phyloP scores from a whole-genome alignment of 2,888 invertebrate genomes.

The Heliconius ismenius region DNA sequence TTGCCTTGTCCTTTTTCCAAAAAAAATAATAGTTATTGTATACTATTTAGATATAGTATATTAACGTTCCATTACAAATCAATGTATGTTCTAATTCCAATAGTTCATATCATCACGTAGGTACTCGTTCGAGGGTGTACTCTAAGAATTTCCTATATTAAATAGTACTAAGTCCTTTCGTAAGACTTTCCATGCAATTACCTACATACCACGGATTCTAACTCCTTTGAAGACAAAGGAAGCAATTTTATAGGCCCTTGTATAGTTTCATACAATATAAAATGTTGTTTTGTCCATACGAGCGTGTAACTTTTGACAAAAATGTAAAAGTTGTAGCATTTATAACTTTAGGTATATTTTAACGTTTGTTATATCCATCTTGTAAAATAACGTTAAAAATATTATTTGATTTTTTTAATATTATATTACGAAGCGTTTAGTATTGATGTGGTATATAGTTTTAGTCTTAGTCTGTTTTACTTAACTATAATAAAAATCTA shows the following conservation, averaged over 20 bases:
- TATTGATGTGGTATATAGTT: no score
- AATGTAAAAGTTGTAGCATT: not conserved
- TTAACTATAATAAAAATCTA: no score
- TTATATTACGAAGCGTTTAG: no score
- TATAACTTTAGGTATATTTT: not conserved
- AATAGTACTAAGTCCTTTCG: constrained; percentile 14
- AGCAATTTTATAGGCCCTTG: constrained; percentile 6
- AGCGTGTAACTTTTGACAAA: not conserved
- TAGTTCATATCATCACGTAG: not conserved
- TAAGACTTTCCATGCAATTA: not conserved
- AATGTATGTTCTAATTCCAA: not conserved
- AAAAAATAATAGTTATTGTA: no score
- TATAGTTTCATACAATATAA: not conserved
- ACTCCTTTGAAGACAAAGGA: constrained; percentile 12
- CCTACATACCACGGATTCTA: constrained; percentile 1
- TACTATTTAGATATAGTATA: not conserved
- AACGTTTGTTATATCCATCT: no score
- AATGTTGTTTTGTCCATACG: not conserved
- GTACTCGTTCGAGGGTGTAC: not conserved
- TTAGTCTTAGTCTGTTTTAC: no score
- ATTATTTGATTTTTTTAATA: no score
- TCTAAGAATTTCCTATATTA: constrained; percentile 21
- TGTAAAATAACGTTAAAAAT: no score
- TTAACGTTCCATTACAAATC: not conserved
- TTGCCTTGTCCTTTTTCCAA: no score